Conservation (phyloP, 2,888 invertebrate species). For the Anthrax anthrax region DNA sequence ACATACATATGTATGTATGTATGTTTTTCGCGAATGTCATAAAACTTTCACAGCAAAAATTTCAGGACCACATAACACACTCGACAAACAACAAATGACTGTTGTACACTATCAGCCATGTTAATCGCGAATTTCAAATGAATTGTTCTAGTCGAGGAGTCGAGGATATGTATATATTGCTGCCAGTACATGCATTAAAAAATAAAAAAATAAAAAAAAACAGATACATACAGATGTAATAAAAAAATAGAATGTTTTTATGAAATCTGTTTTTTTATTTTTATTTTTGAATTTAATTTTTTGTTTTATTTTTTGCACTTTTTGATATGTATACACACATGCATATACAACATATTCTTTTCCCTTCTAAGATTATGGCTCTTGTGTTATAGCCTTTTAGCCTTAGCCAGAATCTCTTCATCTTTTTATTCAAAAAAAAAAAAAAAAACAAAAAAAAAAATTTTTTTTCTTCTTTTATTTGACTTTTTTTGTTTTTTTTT, state of each 20-base stretch:
- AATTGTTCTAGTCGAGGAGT: conserved; percentile 14
- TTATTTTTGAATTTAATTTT: too few species aligned
- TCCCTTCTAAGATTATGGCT: background rate
- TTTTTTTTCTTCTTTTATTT: too few species aligned
- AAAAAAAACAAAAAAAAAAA: too few species aligned
- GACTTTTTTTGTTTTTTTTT: too few species aligned
- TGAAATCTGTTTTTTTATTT: background rate
- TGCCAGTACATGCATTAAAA: too few species aligned
- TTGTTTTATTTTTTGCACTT: too few species aligned
- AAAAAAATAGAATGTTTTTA: too few species aligned
- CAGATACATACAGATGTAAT: too few species aligned
- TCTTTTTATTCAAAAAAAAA: background rate
- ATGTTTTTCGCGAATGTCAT: conserved; percentile 10
- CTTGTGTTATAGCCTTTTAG: background rate
- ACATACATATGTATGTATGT: too few species aligned
- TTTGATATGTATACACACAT: too few species aligned
- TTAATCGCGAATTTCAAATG: conserved; percentile 19
- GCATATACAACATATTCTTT: too few species aligned
- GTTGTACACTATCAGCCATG: conserved; percentile 19
- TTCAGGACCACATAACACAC: conserved; percentile 16
- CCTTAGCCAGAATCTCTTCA: conserved; percentile 1
- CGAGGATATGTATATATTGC: too few species aligned
- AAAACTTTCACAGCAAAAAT: conserved; percentile 17
- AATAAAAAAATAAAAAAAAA: background rate
- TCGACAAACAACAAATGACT: conserved; percentile 20